Evolutionary conservation across 2,797 vertebrate species (phyloP), one percentile per base, ranked within the genome.

Genomic region (Micromesistius poutassou): DNA sequence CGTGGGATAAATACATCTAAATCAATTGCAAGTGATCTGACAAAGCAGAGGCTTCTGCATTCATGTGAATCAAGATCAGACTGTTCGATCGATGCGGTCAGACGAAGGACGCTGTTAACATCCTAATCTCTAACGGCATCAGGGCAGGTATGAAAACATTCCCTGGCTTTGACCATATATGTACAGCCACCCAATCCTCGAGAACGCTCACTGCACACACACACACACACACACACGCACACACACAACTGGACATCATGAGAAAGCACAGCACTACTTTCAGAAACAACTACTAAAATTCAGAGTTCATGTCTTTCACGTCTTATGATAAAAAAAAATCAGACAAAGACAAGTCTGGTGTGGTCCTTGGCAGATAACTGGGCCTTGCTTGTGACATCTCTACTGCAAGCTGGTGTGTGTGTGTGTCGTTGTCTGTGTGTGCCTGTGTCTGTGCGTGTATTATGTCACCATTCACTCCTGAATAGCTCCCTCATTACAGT

Each of bases 61-160:
- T 68, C 22, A 28, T 68, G 66, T 68, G 84, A 90, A 87, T 88
- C 85, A 80, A 76, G 83, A 62, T 83, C 35, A 33, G 89, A 84
- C 72, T 80, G 16, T 80, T 78, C 82, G 83, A 91, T 91, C 89
- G 85, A 92, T 91, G 86, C 85, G 89, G 89, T 88, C 91, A 92
- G 87, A 91, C 85, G 86, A 87, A 82, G 87, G 83, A 89, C 90
- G 85, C 88, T 88, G 89, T 91, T 92, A 89, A 91, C 91, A 90
- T 91, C 89, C 88, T 91, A 89, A 92, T 91, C 91, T 91, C 89
- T 90, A 89, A 90, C 88, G 89, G 91, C 89, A 90, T 91, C 89
- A 85, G 83, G 90, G 86, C 84, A 88, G 87, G 77, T 13, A 10
- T 10, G 38, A 40, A 13, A 40, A 13, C 9, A 13, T 40, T 40